Evolutionary conservation across 2,797 vertebrate genomes (phyloP).

Genomic region (Chrysocyon brachyurus): DNA sequence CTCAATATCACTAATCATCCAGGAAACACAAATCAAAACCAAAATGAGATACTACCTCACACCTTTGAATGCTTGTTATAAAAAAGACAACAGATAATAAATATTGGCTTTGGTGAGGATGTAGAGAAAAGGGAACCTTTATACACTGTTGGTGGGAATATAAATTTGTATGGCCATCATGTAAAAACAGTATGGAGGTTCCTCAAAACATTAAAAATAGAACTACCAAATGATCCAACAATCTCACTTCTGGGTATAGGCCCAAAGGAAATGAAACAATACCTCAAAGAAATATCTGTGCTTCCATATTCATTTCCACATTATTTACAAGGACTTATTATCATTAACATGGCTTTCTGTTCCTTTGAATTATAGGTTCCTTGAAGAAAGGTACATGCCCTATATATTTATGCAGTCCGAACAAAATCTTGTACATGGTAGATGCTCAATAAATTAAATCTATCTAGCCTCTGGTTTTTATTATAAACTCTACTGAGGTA

Average conservation of each 20-base stretch:
- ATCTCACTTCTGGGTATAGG: background rate
- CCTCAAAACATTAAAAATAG: background rate
- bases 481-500: conserved; percentile 58
- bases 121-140: background rate
- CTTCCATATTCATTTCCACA: background rate
- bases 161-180: background rate
- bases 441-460: conserved; percentile 17
- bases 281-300: background rate
- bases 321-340: background rate
- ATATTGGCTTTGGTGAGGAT: background rate
- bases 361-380: background rate
- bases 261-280: background rate
- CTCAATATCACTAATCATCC: background rate
- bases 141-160: background rate
- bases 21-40: background rate
- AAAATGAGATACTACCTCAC: background rate
- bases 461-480: conserved; percentile 6
- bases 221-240: background rate
- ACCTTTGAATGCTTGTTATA: background rate
- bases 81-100: background rate
- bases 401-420: background rate
- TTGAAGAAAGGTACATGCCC: background rate
- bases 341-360: background rate
- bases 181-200: background rate
- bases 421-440: background rate